A percentile compares a stretch with the other conserved stretches of the same genome.
phyloP scores from a whole-genome alignment of 2,888 invertebrate species.

The Lasioglossum figueresi region DNA sequence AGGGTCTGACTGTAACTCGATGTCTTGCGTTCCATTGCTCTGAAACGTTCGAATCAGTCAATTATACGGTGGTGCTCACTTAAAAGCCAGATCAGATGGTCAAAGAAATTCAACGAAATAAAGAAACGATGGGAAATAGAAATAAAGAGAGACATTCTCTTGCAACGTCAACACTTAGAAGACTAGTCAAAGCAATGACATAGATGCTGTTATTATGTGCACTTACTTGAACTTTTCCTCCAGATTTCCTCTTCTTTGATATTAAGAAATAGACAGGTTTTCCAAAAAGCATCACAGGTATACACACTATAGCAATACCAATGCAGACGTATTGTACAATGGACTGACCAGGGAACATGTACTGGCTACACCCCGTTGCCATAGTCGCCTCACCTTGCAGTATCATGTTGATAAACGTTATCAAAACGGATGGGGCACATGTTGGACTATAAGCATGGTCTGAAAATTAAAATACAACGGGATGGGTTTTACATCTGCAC shows the following conservation, averaged over 20 bases:
- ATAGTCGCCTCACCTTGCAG: constrained; percentile 85
- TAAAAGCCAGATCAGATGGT: not conserved
- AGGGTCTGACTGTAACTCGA: constrained; percentile 86
- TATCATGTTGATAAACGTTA: constrained; percentile 93
- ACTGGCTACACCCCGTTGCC: constrained; percentile 84
- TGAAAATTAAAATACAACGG: constrained; percentile 11
- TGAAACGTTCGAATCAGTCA: constrained; percentile 35
- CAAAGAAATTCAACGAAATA: not conserved
- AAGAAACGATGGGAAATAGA: not conserved
- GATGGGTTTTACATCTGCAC: not conserved
- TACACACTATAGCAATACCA: constrained; percentile 87
- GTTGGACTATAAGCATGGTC: constrained; percentile 82
- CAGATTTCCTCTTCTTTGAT: constrained; percentile 66
- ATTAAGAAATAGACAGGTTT: constrained; percentile 87
- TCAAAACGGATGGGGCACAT: constrained; percentile 92
- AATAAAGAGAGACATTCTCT: not conserved
- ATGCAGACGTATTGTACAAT: constrained; percentile 88
- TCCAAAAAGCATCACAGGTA: constrained; percentile 91
- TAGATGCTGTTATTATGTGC: not conserved
- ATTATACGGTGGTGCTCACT: not conserved
- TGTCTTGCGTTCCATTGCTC: constrained; percentile 84
- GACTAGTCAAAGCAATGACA: not conserved
- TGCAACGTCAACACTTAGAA: not conserved
- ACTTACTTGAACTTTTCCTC: constrained; percentile 82
- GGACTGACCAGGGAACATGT: constrained; percentile 87